These are phyloP conservation scores for Zaprionus lineosus DNA, from an alignment of 2,888 invertebrate genomes.

Conservation along the genomic window DNA sequence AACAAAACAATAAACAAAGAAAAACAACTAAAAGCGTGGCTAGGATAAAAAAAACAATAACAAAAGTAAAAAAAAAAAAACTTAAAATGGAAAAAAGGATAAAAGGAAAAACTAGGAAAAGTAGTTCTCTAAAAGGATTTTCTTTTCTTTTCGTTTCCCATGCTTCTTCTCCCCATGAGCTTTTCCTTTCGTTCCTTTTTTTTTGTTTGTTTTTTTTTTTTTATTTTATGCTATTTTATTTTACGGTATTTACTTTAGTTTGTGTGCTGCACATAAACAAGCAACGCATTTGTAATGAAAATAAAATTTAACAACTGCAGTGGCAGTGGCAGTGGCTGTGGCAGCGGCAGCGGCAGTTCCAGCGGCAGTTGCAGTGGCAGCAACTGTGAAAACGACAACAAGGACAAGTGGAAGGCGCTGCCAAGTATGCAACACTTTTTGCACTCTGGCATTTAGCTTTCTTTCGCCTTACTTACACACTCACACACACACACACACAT, in stretches of 20 bases:
- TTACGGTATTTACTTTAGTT: constrained; percentile 40
- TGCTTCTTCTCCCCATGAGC: background rate
- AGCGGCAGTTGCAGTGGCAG: constrained; percentile 7
- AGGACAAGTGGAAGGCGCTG: constrained; percentile 64
- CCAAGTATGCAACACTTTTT: constrained; percentile 68
- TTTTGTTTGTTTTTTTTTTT: background rate
- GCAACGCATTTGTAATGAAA: constrained; percentile 64
- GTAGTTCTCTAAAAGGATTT: constrained; percentile 11
- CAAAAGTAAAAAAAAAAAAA: constrained; percentile 21
- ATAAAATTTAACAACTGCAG: constrained; percentile 59
- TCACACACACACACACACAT: no score
- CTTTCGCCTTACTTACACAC: constrained; percentile 28
- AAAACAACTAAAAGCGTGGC: constrained; percentile 39
- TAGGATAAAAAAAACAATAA: constrained; percentile 10
- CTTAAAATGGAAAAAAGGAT: no score
- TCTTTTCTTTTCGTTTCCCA: background rate
- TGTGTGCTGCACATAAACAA: constrained; percentile 57
- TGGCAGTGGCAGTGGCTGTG: constrained; percentile 1
- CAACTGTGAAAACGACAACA: constrained; percentile 11
- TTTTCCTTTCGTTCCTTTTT: constrained; percentile 1
- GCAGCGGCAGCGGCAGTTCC: constrained; percentile 30
- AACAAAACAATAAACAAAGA: constrained; percentile 36
- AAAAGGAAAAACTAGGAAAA: no score
- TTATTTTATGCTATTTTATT: constrained; percentile 7
- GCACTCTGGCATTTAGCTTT: constrained; percentile 21